Evolutionary conservation across 2,113 vertebrate species (phyloP).

Genomic region (Nannospalax galili): DNA sequence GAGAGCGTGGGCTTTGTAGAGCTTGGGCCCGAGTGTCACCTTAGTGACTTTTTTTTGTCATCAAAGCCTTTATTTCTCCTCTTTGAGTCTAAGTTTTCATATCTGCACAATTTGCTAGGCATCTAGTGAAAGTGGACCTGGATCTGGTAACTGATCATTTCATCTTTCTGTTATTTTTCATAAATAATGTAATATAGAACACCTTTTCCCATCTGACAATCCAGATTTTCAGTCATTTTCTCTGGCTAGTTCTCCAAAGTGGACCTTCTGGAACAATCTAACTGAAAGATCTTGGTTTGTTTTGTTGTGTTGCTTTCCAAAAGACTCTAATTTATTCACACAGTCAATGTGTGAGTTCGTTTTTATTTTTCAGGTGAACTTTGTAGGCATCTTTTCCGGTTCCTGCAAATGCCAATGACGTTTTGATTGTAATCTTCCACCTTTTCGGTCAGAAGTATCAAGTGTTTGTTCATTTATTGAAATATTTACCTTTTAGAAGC

Average conservation of each 20-base stretch:
- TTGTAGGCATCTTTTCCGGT: neutral
- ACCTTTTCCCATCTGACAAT: neutral
- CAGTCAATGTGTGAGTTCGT: neutral
- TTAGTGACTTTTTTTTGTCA: neutral
- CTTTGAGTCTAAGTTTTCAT: conserved; percentile 5
- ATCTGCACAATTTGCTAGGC: neutral
- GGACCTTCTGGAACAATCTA: neutral
- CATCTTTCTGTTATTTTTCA: neutral
- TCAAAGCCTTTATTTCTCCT: neutral
- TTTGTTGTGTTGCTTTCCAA: conserved; percentile 27
- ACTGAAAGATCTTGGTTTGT: conserved; percentile 8
- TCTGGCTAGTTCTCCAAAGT: neutral
- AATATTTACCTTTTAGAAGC: neutral
- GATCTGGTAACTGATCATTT: neutral
- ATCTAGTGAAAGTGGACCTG: conserved; percentile 5
- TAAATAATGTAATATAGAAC: conserved; percentile 20
- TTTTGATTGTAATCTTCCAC: neutral
- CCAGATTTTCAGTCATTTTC: conserved; percentile 45
- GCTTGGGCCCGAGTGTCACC: neutral
- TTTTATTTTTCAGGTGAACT: conserved; percentile 33
- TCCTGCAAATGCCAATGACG: neutral
- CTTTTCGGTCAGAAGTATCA: neutral
- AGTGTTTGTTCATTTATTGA: neutral
- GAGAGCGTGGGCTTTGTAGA: neutral
- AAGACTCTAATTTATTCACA: conserved; percentile 41